Evolutionary conservation across 2,888 invertebrate species (phyloP).

Genomic region (Scaptomyza parva): DNA sequence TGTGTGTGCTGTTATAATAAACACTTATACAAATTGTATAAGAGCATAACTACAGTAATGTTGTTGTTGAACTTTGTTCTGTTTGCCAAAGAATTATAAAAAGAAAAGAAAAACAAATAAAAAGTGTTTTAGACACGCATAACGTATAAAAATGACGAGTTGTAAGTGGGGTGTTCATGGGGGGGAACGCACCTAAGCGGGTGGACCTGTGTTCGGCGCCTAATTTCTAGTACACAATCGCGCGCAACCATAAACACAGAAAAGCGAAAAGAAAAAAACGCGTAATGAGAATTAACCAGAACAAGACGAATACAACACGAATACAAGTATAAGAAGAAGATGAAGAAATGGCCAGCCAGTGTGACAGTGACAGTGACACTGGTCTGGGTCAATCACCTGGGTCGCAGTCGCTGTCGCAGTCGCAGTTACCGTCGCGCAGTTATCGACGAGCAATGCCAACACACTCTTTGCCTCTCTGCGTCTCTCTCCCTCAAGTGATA

Average conservation of each 20-base stretch:
- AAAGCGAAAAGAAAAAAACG: constrained; percentile 10
- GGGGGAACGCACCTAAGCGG: background rate
- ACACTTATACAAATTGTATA: constrained; percentile 27
- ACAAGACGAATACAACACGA: background rate
- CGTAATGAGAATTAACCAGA: constrained; percentile 10
- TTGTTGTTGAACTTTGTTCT: background rate
- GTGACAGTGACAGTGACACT: constrained; percentile 49
- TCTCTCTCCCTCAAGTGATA: background rate
- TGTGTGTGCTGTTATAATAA: constrained; percentile 10
- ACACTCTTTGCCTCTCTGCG: background rate
- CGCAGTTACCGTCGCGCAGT: constrained; percentile 39
- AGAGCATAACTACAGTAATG: constrained; percentile 16
- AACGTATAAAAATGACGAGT: constrained; percentile 28
- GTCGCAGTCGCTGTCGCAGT: constrained; percentile 57
- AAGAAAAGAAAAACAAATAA: constrained; percentile 1
- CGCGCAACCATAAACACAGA: constrained; percentile 30
- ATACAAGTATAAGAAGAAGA: background rate
- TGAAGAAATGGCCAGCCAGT: constrained; percentile 2
- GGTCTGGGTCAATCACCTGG: constrained; percentile 74
- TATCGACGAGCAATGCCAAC: constrained; percentile 36
- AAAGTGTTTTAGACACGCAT: constrained; percentile 12
- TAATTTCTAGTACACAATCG: constrained; percentile 32
- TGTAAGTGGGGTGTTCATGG: background rate
- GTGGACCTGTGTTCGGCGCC: background rate
- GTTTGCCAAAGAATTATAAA: constrained; percentile 16